Percentiles rank a stretch among this genome's conserved stretches.
phyloP scores from a whole-genome alignment of 2,113 vertebrate species.

The Nycticorax nycticorax region DNA sequence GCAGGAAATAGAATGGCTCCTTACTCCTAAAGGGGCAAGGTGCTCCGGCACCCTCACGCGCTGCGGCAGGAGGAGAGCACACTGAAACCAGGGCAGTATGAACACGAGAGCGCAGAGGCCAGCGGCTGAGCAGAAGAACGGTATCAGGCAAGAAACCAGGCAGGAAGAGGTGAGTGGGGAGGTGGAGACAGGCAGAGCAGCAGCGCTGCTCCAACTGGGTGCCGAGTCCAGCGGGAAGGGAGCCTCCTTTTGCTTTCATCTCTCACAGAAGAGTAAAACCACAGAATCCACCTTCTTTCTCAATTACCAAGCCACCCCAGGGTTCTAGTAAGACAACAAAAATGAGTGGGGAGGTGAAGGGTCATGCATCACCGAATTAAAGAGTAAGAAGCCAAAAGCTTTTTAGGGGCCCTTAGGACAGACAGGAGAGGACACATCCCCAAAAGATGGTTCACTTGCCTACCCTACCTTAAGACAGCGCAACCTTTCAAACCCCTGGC shows the following conservation, averaged over 20 bases:
- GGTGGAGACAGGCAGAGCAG: neutral
- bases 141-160: neutral
- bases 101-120: neutral
- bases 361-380: neutral
- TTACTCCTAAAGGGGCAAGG: neutral
- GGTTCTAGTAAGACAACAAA: neutral
- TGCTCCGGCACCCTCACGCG: accelerated
- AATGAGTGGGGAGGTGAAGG: neutral
- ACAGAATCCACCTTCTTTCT: neutral
- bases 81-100: neutral
- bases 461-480: neutral
- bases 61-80: neutral
- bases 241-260: neutral
- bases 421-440: neutral
- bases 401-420: neutral
- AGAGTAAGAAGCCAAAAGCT: neutral
- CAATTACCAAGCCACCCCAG: neutral
- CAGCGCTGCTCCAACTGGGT: neutral
- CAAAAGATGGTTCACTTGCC: neutral
- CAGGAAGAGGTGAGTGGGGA: neutral
- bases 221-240: accelerated
- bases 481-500: neutral
- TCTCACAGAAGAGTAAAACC: neutral
- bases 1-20: neutral
- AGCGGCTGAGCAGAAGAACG: neutral